These are phyloP conservation scores for Acrossocheilus wenchowensis DNA, from an alignment of 2,797 vertebrate genomes.

Conservation along the genomic window DNA sequence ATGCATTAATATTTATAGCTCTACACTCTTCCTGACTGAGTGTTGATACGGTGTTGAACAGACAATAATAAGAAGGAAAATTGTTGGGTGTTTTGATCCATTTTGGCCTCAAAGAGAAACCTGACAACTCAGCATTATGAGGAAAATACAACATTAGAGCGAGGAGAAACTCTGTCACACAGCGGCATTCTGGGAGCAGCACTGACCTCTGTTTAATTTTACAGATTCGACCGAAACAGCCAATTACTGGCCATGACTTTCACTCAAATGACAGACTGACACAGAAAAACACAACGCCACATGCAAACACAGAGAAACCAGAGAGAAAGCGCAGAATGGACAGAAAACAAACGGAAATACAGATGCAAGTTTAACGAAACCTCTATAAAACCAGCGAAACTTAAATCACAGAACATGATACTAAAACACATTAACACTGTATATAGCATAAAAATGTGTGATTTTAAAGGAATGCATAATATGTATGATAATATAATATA, in stretches of 20 bases:
- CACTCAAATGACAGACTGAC: constrained; percentile 71
- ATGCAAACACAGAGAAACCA: neutral
- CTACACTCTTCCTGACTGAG: neutral
- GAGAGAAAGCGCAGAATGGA: neutral
- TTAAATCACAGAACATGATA: neutral
- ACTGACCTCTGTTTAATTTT: constrained; percentile 75
- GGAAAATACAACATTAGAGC: constrained; percentile 39
- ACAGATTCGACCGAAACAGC: constrained; percentile 50
- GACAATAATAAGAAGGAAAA: neutral
- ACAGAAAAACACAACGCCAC: constrained; percentile 1
- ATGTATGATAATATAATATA: neutral
- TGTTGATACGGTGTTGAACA: neutral
- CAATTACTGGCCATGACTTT: constrained; percentile 64
- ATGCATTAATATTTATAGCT: neutral
- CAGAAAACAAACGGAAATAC: neutral
- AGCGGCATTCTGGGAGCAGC: constrained; percentile 74
- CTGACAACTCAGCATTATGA: neutral
- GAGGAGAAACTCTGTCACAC: constrained; percentile 68
- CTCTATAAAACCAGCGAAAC: neutral
- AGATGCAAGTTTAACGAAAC: neutral
- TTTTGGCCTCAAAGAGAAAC: neutral
- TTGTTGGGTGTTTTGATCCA: neutral
- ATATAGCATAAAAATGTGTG: neutral
- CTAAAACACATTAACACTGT: neutral
- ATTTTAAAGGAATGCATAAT: neutral